phyloP scores from a whole-genome alignment of 2,888 invertebrate species.

The Luperina nickerlii region DNA sequence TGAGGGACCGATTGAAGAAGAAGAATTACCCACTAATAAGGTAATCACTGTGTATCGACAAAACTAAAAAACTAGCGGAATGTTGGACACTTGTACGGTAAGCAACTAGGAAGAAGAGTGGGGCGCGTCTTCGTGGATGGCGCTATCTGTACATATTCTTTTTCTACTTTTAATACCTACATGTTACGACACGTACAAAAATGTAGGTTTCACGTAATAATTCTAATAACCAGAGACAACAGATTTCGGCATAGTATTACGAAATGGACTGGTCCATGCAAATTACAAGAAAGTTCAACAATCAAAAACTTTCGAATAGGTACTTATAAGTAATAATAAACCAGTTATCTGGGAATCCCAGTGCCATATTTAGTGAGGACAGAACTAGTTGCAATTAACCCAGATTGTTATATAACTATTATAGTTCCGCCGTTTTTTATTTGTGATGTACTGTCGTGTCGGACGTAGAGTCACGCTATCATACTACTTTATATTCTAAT shows the following conservation, averaged over 20 bases:
- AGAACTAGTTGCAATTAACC: constrained; percentile 17
- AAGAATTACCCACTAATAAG: no score
- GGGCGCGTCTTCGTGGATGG: no score
- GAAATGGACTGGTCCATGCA: constrained; percentile 4
- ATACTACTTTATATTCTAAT: neutral
- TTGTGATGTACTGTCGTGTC: neutral
- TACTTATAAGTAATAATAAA: constrained; percentile 7
- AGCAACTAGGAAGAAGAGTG: no score
- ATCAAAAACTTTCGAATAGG: constrained; percentile 10
- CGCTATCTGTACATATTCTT: neutral
- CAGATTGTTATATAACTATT: constrained; percentile 13
- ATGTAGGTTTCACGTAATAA: neutral
- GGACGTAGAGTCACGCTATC: neutral
- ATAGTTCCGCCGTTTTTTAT: neutral
- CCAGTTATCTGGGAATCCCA: constrained; percentile 9
- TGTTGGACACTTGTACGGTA: no score
- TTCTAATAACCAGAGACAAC: neutral
- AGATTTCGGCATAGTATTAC: neutral
- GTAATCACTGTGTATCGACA: no score
- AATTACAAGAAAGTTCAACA: constrained; percentile 25
- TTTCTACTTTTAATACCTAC: neutral
- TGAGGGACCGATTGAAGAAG: no score
- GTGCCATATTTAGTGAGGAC: constrained; percentile 2
- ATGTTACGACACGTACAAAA: neutral
- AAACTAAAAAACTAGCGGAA: no score